These are phyloP conservation scores for Acanthoscelides obtectus DNA, from an alignment of 2,888 invertebrate genomes.

Conservation along the genomic window DNA sequence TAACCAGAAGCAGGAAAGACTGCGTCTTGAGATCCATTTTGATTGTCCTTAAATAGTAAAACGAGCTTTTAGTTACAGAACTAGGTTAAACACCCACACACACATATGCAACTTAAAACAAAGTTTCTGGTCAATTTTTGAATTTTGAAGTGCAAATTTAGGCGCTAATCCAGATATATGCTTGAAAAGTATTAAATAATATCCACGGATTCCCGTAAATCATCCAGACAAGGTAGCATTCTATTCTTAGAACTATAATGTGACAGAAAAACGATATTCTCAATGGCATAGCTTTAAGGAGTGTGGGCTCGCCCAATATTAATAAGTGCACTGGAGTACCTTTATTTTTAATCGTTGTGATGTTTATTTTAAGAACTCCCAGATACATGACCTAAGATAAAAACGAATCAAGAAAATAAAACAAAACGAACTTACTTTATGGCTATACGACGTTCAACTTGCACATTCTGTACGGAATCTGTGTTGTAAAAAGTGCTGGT, in stretches of 20 bases:
- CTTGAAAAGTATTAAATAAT: not conserved
- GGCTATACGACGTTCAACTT: not conserved
- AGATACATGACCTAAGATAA: not conserved
- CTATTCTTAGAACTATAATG: not conserved
- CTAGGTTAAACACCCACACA: not conserved
- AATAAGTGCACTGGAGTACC: too few relatives aligned
- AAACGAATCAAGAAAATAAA: not conserved
- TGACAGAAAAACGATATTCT: not conserved
- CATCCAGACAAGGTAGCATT: not conserved
- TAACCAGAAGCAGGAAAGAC: constrained; percentile 1
- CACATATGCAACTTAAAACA: not conserved
- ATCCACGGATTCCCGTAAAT: not conserved
- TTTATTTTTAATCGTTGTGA: not conserved
- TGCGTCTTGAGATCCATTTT: not conserved
- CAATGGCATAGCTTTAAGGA: not conserved
- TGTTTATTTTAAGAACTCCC: not conserved
- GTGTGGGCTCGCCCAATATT: not conserved
- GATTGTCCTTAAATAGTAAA: not conserved
- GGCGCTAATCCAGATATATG: not conserved
- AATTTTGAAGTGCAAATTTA: not conserved
- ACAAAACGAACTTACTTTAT: not conserved
- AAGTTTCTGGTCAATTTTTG: not conserved
- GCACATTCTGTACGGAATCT: not conserved
- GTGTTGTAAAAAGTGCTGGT: not conserved
- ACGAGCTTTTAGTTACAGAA: not conserved